Conservation (phyloP, 2,888 invertebrate species). For the Dynastes tityus region DNA sequence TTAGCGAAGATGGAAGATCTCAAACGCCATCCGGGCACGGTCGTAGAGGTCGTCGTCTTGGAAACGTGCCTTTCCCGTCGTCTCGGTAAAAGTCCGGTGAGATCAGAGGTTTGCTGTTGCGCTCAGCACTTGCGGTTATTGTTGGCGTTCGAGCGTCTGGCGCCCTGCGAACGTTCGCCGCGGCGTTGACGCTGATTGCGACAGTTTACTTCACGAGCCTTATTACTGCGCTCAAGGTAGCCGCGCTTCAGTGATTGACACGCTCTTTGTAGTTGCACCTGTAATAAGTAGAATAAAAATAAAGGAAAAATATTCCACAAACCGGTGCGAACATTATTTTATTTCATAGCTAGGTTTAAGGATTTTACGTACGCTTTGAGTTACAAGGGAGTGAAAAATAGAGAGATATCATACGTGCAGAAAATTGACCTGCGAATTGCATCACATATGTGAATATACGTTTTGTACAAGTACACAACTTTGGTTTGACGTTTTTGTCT, state of each 20-base stretch:
- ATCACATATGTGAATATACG: no score
- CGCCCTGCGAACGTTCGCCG: constrained; percentile 70
- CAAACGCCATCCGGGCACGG: constrained; percentile 34
- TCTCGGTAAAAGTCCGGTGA: constrained; percentile 57
- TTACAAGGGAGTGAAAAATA: no score
- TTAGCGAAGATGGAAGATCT: constrained; percentile 38
- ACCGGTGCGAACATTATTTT: not conserved
- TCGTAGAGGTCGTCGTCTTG: constrained; percentile 25
- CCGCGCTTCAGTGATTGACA: constrained; percentile 68
- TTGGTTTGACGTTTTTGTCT: no score
- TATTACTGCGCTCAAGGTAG: constrained; percentile 71
- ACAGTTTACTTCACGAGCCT: constrained; percentile 72
- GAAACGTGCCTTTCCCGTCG: constrained; percentile 41
- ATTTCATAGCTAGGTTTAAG: not conserved
- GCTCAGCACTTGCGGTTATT: constrained; percentile 74
- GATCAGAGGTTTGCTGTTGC: constrained; percentile 62
- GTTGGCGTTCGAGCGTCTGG: constrained; percentile 71
- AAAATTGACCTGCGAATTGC: no score
- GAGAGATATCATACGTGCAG: no score
- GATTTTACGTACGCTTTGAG: no score
- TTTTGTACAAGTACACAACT: no score
- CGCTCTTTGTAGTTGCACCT: constrained; percentile 69
- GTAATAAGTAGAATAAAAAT: constrained; percentile 61
- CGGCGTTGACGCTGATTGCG: constrained; percentile 70
- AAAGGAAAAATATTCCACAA: constrained; percentile 9